Base-by-base conservation (phyloP, 2,797 vertebrate species). In the Heteromormyrus szaboi region DNA sequence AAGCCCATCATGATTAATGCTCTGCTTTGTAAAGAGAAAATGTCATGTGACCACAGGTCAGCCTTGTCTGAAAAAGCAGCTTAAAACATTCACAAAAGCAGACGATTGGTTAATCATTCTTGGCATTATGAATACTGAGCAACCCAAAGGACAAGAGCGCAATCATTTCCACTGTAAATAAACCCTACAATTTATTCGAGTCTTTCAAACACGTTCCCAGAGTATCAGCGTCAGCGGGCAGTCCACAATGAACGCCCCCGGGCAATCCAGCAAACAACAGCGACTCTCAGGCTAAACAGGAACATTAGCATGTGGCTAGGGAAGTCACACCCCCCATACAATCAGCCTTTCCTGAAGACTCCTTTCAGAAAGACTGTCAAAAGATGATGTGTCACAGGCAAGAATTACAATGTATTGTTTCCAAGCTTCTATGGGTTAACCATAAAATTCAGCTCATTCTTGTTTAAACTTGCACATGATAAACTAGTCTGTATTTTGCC, bases 371-470 rank as follows among this genome's bases (percentile, higher is more conserved):
- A 85, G 88, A n/a, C 19, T 44, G 89, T 91, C 62, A n/a, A 84
- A 90, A 91, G 91, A 91, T 91, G 90, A 89, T 65, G 87, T 89
- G 85, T 88, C 90, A 17, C 50, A 90, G 22, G 90, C 41, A 91
- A 89, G 90, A 90, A 90, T 12, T 88, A 87, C 22, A 87, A 22
- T 87, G 88, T 88, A 76, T 6, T 88, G 54, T 22, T 90, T 90
- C 92, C 91, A 1, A 92, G 94, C 91, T 90, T 85, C 90, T 92
- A 91, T 93, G 92, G 76, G 94, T 91, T 93, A 91, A 85, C 89
- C 89, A 89, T 93, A 92, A 59, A 93, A 94, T 90, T 90, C 76
- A 92, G 90, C 93, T 22, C 14, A 87, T 90, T 88, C 90, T n/a
- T 85, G 72, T 88, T 90, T 86, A 19, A 88, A 86, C 94, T 44